A percentile compares a stretch with the other conserved stretches of the same genome.
These are phyloP conservation scores for Melipona beecheii DNA, from an alignment of 2,888 invertebrate genomes.

Conservation along the genomic window DNA sequence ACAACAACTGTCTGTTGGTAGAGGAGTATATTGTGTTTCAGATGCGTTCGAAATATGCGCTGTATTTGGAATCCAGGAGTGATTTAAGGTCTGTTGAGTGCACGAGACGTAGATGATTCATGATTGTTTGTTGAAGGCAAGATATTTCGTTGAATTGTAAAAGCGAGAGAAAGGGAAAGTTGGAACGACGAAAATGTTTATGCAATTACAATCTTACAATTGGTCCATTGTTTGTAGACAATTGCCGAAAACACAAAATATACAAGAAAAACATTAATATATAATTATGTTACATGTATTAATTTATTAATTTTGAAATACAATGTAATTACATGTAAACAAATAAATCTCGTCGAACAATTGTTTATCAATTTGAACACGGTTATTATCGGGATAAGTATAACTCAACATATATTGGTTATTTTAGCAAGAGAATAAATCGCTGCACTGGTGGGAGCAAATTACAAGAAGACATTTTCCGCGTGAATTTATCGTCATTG, in stretches of 20 bases:
- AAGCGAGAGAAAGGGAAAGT: too few species aligned
- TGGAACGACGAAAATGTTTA: too few species aligned
- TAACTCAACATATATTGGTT: background rate
- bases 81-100: background rate
- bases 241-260: too few species aligned
- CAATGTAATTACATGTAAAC: too few species aligned
- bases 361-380: too few species aligned
- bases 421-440: background rate
- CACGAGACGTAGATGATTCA: background rate
- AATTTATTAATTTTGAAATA: too few species aligned
- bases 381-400: background rate
- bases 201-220: too few species aligned
- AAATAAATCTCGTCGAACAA: too few species aligned
- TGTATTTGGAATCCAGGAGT: background rate
- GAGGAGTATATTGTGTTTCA: background rate
- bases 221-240: too few species aligned
- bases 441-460: background rate
- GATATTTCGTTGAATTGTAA: background rate
- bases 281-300: too few species aligned
- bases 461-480: background rate
- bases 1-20: background rate
- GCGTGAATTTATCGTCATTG: background rate
- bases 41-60: background rate
- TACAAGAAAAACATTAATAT: too few species aligned
- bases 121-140: background rate